Evolutionary conservation across 2,797 vertebrate species (phyloP), one percentile per base, ranked within the genome.

Genomic region (Borostomias antarcticus): DNA sequence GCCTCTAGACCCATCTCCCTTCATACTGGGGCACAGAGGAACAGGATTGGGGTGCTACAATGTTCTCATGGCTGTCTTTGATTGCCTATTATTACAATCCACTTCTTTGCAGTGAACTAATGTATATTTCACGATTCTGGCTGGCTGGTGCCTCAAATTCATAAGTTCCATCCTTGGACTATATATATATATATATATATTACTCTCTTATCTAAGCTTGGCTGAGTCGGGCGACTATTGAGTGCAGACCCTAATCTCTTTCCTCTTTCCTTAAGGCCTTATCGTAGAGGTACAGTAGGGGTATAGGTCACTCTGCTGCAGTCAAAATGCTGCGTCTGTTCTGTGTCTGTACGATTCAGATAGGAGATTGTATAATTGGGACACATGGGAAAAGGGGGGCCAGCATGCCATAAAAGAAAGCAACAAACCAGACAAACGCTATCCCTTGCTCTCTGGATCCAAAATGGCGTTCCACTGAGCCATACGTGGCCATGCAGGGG

Each of bases 381-480:
- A 67, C 60, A 73, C 76, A 78, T 57, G 73, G 77, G 70, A 76
- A 69, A 70, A n/a, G n/a, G 47, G 67, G 69, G 81, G 81, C 82
- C 15, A 74, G 77, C 87, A 85, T 86, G 84, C 86, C 79, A 78
- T 82, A 68, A 74, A 68, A 70, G 76, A 71, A 81, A 83, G 82
- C 84, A 81, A 76, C 30, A 69, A 66, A 75, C 70, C 63, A 72
- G 72, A 69, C 82, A 72, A 70, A 69, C 81, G 71, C 68, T 71
- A 62, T 78, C 57, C 58, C 68, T 62, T 69, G 2, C 25, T 0
- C 45, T 58, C 32, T 58, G 77, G 73, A 68, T 82, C 71, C 70
- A 80, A 76, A 79, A 62, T 51, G 59, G 79, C 79, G 72, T 59
- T 45, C 76, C 75, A 73, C 48, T 72, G 73, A 79, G 76, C 69